Evolutionary conservation across 2,888 invertebrate species (phyloP).

Genomic region (Dorcus hopei): DNA sequence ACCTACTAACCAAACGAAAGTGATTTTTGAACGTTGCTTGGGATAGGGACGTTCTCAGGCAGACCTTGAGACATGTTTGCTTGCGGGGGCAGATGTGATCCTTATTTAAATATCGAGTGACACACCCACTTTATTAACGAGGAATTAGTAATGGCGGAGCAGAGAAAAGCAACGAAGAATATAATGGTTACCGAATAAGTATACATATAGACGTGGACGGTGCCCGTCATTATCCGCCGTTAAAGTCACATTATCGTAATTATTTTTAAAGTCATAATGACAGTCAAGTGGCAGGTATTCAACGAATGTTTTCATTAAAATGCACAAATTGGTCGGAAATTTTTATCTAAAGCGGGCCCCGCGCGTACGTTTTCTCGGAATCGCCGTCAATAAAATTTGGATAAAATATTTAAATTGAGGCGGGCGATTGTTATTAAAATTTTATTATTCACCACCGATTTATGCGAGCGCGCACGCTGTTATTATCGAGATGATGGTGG

Average conservation of each 20-base stretch:
- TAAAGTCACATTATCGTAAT: conserved; percentile 9
- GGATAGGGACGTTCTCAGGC: too few relatives aligned
- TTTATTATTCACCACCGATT: background rate
- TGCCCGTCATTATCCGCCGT: conserved; percentile 7
- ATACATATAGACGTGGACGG: background rate
- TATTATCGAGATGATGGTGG: background rate
- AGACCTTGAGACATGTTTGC: too few relatives aligned
- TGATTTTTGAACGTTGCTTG: too few relatives aligned
- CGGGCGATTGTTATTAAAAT: background rate
- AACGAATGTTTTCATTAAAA: background rate
- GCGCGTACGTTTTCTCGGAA: background rate
- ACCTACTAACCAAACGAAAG: too few relatives aligned
- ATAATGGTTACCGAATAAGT: too few relatives aligned
- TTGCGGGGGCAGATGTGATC: too few relatives aligned
- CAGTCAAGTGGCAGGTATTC: conserved; percentile 6
- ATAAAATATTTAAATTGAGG: conserved; percentile 1
- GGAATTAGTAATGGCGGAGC: too few relatives aligned
- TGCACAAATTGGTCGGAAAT: conserved; percentile 1
- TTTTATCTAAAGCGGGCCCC: background rate
- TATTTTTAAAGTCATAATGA: conserved; percentile 13
- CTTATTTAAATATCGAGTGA: too few relatives aligned
- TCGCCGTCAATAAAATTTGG: background rate
- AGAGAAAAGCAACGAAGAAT: too few relatives aligned
- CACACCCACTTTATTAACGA: too few relatives aligned
- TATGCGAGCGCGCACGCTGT: background rate